These are phyloP conservation scores for Mixornis gularis DNA, from an alignment of 2,113 vertebrate genomes.

Conservation along the genomic window DNA sequence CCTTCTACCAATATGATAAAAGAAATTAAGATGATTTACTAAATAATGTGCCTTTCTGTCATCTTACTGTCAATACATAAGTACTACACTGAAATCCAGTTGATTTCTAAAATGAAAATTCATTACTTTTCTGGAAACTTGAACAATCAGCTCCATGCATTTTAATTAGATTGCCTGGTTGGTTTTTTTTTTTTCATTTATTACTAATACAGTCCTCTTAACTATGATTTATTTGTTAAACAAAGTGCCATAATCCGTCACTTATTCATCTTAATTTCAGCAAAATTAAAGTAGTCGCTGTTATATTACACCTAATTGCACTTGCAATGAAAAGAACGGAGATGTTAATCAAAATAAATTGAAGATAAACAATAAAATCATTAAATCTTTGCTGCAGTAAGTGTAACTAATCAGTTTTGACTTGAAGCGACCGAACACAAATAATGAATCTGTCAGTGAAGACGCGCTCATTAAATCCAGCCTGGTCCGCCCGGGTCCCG, in stretches of 20 bases:
- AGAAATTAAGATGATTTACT: background rate
- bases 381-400: conserved; percentile 82
- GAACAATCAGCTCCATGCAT: conserved; percentile 70
- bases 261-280: conserved; percentile 85
- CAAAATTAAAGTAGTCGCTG: conserved; percentile 81
- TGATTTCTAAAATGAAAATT: conserved; percentile 62
- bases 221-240: conserved; percentile 87
- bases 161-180: conserved; percentile 77
- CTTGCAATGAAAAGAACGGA: conserved; percentile 82
- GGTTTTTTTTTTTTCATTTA: conserved; percentile 71
- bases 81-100: background rate
- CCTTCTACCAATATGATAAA: background rate
- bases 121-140: conserved; percentile 69
- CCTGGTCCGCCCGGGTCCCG: conserved; percentile 63
- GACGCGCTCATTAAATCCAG: conserved; percentile 79
- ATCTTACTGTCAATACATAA: conserved; percentile 25
- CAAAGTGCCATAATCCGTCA: conserved; percentile 80
- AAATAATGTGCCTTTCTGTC: background rate
- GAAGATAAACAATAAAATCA: conserved; percentile 91
- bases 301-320: conserved; percentile 83
- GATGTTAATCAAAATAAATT: conserved; percentile 90
- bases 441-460: conserved; percentile 84
- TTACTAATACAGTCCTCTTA: conserved; percentile 80
- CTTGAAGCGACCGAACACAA: conserved; percentile 80
- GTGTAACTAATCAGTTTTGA: conserved; percentile 89